phyloP scores from a whole-genome alignment of 2,113 vertebrate species.

The Atlantisia rogersi region DNA sequence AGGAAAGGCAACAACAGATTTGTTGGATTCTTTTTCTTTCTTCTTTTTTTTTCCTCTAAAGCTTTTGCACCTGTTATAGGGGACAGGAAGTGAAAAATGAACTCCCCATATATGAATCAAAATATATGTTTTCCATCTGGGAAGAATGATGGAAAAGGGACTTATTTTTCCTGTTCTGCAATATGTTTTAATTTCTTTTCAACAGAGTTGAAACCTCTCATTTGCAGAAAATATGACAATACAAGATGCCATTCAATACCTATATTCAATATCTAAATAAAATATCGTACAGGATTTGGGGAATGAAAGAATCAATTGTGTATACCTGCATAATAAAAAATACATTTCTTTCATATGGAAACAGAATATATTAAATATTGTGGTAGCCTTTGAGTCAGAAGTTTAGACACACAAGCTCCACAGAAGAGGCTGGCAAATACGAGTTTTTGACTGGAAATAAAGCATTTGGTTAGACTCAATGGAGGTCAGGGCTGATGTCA shows the following conservation, averaged over 20 bases:
- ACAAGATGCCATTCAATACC: background rate
- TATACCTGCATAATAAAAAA: background rate
- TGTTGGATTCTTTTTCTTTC: background rate
- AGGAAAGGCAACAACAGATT: background rate
- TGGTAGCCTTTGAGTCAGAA: background rate
- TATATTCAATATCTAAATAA: background rate
- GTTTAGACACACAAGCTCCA: background rate
- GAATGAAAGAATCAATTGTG: background rate
- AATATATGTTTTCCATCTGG: background rate
- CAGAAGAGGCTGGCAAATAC: background rate
- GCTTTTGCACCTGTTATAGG: background rate
- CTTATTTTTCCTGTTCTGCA: background rate
- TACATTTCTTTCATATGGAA: background rate
- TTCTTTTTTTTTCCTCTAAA: background rate
- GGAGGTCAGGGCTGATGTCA: background rate
- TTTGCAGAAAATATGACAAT: background rate
- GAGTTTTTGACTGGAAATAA: fast-evolving
- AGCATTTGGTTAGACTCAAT: background rate
- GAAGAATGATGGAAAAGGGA: background rate
- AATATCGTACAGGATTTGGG: background rate
- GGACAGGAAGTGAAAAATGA: background rate
- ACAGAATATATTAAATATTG: background rate
- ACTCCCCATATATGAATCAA: background rate
- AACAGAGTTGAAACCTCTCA: background rate
- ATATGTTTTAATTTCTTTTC: background rate